phyloP scores from a whole-genome alignment of 2,797 vertebrate species.

The Thunnus albacares region DNA sequence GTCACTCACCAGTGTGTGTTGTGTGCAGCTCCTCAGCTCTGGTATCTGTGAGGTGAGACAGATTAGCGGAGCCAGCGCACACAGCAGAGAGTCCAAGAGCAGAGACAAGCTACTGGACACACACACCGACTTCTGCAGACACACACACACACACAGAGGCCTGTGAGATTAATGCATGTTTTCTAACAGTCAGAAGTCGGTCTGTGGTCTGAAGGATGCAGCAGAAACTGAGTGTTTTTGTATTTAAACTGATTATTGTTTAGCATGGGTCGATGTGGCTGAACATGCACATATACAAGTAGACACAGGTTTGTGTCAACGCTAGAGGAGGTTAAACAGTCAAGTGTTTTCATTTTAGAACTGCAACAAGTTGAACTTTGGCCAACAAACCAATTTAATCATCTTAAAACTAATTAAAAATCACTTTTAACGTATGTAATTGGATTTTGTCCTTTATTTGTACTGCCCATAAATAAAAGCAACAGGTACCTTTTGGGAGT shows the following conservation, averaged over 20 bases:
- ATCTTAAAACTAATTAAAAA: too few relatives aligned
- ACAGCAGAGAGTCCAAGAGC: slow-evolving; percentile 95
- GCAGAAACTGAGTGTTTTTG: not conserved
- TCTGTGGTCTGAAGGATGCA: not conserved
- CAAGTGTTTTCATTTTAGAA: not conserved
- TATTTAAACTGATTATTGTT: too few relatives aligned
- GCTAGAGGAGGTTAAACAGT: not conserved
- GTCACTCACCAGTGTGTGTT: slow-evolving; percentile 91
- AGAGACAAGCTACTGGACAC: slow-evolving; percentile 93
- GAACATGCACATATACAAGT: too few relatives aligned
- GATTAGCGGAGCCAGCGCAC: slow-evolving; percentile 91
- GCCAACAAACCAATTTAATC: too few relatives aligned
- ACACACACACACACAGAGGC: slow-evolving; percentile 38
- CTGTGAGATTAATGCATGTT: not conserved
- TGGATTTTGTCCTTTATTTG: too few relatives aligned
- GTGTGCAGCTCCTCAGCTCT: slow-evolving; percentile 92
- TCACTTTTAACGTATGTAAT: not conserved
- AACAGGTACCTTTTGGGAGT: too few relatives aligned
- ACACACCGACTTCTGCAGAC: slow-evolving; percentile 91
- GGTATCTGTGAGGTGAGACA: slow-evolving; percentile 94
- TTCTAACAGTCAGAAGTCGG: too few relatives aligned
- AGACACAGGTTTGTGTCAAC: not conserved
- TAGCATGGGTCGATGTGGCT: too few relatives aligned
- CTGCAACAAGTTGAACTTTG: too few relatives aligned
- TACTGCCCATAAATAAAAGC: not conserved